A percentile compares a stretch with the other conserved stretches of the same genome.
Evolutionary conservation across 2,888 invertebrate genomes (phyloP).

Genomic region (Ctena decussata): DNA sequence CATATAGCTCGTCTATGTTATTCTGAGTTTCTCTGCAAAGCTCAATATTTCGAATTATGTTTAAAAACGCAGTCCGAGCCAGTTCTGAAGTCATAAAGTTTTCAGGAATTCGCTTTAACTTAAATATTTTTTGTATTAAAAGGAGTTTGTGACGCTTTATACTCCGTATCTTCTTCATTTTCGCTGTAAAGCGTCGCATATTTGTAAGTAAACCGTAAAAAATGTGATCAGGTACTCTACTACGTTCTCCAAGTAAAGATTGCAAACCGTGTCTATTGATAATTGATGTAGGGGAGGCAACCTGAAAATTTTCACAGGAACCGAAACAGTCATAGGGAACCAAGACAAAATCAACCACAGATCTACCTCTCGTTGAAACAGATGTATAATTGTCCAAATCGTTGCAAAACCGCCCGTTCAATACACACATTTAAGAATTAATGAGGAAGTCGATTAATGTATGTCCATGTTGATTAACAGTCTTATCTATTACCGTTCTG

Average conservation of each 20-base stretch:
- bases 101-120: constrained; percentile 11
- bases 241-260: constrained; percentile 20
- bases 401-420: constrained; percentile 20
- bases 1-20: constrained; percentile 7
- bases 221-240: constrained; percentile 5
- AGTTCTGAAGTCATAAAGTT: constrained; percentile 8
- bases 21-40: constrained; percentile 7
- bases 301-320: constrained; percentile 24
- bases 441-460: constrained; percentile 31
- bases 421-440: constrained; percentile 32
- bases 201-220: not conserved
- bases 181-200: not conserved
- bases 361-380: constrained; percentile 32
- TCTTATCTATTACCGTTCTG: constrained; percentile 18
- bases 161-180: not conserved
- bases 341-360: constrained; percentile 41
- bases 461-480: constrained; percentile 33
- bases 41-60: constrained; percentile 22
- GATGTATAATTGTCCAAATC: constrained; percentile 31
- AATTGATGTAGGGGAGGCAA: not conserved
- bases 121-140: constrained; percentile 4
- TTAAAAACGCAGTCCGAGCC: not conserved
- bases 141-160: not conserved
- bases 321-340: constrained; percentile 25
- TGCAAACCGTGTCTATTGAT: not conserved